A percentile compares a stretch with the other conserved stretches of the same genome.
Conservation (phyloP, 2,888 invertebrate genomes). For the Ophonus ardosiacus region DNA sequence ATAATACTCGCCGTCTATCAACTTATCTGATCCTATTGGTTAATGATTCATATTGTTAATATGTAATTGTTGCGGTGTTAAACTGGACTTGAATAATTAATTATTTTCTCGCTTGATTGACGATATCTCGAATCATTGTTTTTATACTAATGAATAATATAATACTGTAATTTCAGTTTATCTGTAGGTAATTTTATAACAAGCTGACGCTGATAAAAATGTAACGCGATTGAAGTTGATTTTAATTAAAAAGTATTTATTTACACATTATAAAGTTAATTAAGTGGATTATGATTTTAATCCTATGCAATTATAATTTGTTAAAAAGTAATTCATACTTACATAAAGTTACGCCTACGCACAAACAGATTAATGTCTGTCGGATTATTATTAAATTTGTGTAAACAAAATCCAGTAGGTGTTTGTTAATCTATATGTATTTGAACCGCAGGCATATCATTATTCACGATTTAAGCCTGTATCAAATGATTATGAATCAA, state of each 20-base stretch:
- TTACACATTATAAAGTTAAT: background rate
- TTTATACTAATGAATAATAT: background rate
- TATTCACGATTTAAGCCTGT: too few species aligned
- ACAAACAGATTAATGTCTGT: background rate
- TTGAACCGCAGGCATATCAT: background rate
- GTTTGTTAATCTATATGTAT: background rate
- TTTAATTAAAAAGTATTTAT: background rate
- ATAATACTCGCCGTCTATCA: background rate
- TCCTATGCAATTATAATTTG: background rate
- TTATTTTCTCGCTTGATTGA: background rate
- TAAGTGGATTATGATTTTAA: background rate
- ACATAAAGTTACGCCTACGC: background rate
- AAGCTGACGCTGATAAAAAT: background rate
- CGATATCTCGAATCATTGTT: background rate
- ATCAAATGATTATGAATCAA: too few species aligned
- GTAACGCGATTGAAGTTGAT: background rate
- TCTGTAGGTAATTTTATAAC: background rate
- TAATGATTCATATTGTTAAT: conserved; percentile 3
- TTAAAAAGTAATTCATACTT: background rate
- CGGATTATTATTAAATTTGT: background rate
- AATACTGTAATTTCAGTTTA: background rate
- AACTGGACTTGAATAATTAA: background rate
- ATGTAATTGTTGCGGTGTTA: background rate
- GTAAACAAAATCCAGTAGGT: background rate
- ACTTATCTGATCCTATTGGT: background rate